Conservation (phyloP, 2,888 invertebrate species). For the Diogma glabrata region DNA sequence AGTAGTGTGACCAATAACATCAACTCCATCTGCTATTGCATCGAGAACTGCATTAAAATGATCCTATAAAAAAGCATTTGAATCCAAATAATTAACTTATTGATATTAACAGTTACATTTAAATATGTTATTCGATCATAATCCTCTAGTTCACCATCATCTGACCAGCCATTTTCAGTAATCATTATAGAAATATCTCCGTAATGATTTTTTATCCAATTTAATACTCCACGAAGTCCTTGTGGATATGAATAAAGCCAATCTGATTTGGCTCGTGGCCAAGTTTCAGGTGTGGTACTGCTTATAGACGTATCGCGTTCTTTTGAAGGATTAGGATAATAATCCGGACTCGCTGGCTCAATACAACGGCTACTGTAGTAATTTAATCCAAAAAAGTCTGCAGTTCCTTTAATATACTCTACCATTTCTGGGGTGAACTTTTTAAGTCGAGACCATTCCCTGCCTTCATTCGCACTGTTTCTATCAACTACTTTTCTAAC, state of each 20-base stretch:
- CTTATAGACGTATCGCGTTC: neutral
- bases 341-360: neutral
- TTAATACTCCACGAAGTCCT: neutral
- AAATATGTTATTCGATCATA: slow-evolving; percentile 24
- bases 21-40: slow-evolving; percentile 28
- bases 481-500: slow-evolving; percentile 47
- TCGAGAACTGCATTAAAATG: slow-evolving; percentile 30
- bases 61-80: neutral
- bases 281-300: neutral
- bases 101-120: neutral
- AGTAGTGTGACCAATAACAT: slow-evolving; percentile 42
- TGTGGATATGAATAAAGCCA: neutral
- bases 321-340: neutral
- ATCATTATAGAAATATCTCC: neutral
- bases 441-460: slow-evolving; percentile 48
- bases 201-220: neutral
- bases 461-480: slow-evolving; percentile 47
- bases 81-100: neutral
- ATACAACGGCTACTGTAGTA: slow-evolving; percentile 26
- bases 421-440: slow-evolving; percentile 48
- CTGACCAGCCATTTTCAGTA: slow-evolving; percentile 6
- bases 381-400: slow-evolving; percentile 65
- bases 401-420: slow-evolving; percentile 44
- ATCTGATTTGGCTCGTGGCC: neutral
- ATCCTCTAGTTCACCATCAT: slow-evolving; percentile 23